phyloP scores from a whole-genome alignment of 1,140 invertebrate species.

The Pseudomyrmex cubaensis region DNA sequence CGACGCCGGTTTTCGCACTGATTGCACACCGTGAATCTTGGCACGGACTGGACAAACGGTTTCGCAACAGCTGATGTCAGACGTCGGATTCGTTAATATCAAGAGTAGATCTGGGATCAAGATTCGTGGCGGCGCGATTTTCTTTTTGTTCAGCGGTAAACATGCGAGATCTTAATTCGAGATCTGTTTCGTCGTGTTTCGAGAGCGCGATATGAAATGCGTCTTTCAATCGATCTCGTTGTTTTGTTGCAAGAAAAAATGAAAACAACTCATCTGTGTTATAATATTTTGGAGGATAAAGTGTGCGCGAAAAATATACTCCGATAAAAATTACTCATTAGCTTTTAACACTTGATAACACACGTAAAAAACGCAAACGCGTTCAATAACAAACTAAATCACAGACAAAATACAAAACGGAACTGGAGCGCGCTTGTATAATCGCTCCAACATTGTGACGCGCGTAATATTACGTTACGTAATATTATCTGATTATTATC shows the following conservation, averaged over 20 bases:
- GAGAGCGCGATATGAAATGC: background rate
- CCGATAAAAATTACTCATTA: too few species aligned
- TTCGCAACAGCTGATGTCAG: background rate
- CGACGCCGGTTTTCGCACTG: conserved; percentile 3
- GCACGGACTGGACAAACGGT: background rate
- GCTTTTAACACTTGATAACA: too few species aligned
- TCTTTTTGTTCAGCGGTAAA: background rate
- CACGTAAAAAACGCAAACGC: too few species aligned
- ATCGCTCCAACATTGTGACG: too few species aligned
- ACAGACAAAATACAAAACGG: too few species aligned
- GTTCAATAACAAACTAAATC: too few species aligned
- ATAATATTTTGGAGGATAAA: too few species aligned
- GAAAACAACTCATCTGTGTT: background rate
- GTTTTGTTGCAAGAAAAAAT: background rate
- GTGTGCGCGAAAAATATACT: too few species aligned
- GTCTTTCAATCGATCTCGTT: too few species aligned
- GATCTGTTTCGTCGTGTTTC: background rate
- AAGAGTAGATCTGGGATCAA: background rate
- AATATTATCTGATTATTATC: too few species aligned
- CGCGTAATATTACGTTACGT: too few species aligned
- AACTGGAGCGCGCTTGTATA: too few species aligned
- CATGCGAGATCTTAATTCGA: background rate
- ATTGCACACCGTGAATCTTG: conserved; percentile 13
- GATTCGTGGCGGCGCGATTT: background rate
- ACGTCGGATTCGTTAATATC: background rate